Evolutionary conservation across 53 echinoderm and acorn worm species (phyloP), one percentile per base, ranked within the genome.

Genomic region (Stichopus horrens): DNA sequence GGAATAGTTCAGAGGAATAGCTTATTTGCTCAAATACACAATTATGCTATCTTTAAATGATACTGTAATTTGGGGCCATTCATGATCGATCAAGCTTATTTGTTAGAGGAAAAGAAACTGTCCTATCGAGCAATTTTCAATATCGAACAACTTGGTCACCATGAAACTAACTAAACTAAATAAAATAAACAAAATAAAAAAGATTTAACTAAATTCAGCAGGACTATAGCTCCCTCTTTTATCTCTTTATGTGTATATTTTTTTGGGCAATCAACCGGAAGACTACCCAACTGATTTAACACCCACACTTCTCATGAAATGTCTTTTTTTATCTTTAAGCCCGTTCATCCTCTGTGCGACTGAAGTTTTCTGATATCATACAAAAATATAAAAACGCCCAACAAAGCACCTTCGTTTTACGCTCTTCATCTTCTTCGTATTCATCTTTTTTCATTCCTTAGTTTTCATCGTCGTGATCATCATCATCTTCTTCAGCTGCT

Each of bases 311-410:
- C 81, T 56, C 81, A 56, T 56, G 19, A 71, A 71, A n/a, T 18
- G 18, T 53, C 57, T 81, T 81, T 57, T 81, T 22, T 51, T 21
- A 21, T 81, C 20, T 4, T 58, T 58, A 81, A 56, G 18, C 57
- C 81, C 57, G 16, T 9, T 57, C 57, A n/a, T 9, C 7, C 22
- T 58, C 22, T 16, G 22, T n/a, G 56, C 21, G 81, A 57, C 9
- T 58, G 56, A 81, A 56, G 55, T 56, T 81, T 18, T 10, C 20
- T 56, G 56, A 81, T 81, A 58, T 53, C 81, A 56, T 81, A 81
- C 56, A 81, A 51, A 58, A 55, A 81, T 21, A 56, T 81, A 56
- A 57, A 56, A 81, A 81, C 81, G 81, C 57, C 81, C 81, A 81
- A 81, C 81, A 56, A 71, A 71, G 16, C 57, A 81, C 22, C 81